A percentile compares a stretch with the other conserved stretches of the same genome.
phyloP scores from a whole-genome alignment of 2,113 vertebrate genomes.

The Hassar affinis region DNA sequence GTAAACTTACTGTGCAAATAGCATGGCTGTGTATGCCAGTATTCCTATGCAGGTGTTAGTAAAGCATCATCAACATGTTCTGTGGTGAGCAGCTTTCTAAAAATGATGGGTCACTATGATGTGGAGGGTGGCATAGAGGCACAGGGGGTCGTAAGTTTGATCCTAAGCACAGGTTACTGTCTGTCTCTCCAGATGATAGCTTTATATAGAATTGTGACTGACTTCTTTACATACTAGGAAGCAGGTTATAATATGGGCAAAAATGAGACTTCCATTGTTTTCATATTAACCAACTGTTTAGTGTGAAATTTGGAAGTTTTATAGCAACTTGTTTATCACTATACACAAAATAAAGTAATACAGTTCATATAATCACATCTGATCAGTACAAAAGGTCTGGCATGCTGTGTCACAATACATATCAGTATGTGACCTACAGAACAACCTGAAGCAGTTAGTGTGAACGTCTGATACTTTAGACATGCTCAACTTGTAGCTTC shows the following conservation, averaged over 20 bases:
- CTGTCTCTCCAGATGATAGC: neutral
- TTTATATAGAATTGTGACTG: neutral
- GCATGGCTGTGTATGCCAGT: neutral
- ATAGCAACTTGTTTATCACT: neutral
- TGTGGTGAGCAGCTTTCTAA: neutral
- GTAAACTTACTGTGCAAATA: slow-evolving; percentile 15
- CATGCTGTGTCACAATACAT: neutral
- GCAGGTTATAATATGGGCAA: neutral
- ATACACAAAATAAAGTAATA: neutral
- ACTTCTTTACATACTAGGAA: neutral
- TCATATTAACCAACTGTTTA: neutral
- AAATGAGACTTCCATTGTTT: neutral
- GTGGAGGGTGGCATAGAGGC: neutral
- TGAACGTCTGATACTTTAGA: neutral
- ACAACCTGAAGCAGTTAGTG: neutral
- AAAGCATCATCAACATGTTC: neutral
- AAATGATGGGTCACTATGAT: neutral
- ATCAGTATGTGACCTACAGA: neutral
- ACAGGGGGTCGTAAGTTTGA: neutral
- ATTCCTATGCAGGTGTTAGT: neutral
- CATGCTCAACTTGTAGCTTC: neutral
- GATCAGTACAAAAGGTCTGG: neutral
- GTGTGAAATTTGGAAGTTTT: neutral
- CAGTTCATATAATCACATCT: neutral
- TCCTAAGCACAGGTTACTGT: neutral